Evolutionary conservation across 2,888 invertebrate species (phyloP).

Genomic region (Athalia rosae): DNA sequence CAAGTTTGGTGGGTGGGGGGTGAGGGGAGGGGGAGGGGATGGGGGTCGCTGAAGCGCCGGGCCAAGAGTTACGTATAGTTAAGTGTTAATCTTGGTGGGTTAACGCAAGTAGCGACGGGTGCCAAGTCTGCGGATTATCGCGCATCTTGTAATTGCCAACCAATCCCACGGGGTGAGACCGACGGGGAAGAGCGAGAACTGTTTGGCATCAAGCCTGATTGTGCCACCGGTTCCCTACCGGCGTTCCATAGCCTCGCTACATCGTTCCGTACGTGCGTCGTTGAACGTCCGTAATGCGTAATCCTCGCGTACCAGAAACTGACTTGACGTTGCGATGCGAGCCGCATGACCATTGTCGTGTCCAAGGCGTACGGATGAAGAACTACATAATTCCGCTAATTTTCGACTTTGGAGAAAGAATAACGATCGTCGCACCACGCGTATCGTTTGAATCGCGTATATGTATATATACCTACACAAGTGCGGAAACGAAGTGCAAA

Average conservation of each 20-base stretch:
- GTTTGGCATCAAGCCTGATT: constrained; percentile 73
- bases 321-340: constrained; percentile 50
- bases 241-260: constrained; percentile 51
- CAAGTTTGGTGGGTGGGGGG: no score
- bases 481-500: no score
- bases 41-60: constrained; percentile 46
- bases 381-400: no score
- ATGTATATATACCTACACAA: no score
- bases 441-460: no score
- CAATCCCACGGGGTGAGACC: constrained; percentile 67
- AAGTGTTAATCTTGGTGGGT: constrained; percentile 73
- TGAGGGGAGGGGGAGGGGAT: no score
- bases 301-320: constrained; percentile 44
- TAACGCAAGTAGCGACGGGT: constrained; percentile 69
- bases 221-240: constrained; percentile 60
- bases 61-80: constrained; percentile 69
- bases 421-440: no score
- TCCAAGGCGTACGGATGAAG: no score
- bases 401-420: no score
- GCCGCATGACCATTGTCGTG: constrained; percentile 48
- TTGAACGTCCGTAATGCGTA: constrained; percentile 25
- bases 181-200: constrained; percentile 60
- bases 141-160: constrained; percentile 74
- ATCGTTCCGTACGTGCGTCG: constrained; percentile 23
- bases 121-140: constrained; percentile 74